phyloP scores from a whole-genome alignment of 1,140 invertebrate species.

The Bombus sibiricus region DNA sequence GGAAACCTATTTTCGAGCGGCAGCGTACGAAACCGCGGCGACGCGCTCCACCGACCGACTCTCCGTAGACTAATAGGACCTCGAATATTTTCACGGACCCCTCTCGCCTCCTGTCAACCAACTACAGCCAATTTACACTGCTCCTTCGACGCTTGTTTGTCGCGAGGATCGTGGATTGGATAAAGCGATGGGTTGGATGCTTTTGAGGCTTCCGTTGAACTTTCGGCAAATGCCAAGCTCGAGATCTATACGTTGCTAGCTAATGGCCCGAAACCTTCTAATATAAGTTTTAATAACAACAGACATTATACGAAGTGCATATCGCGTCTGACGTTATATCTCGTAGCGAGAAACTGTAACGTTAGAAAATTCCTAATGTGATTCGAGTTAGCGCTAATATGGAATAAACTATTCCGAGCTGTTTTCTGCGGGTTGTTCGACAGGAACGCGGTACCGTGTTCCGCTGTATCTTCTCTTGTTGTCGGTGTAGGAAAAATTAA shows the following conservation, averaged over 20 bases:
- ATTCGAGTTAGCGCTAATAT: too few relatives aligned
- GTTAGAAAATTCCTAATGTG: too few relatives aligned
- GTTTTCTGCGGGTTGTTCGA: too few relatives aligned
- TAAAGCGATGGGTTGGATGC: too few relatives aligned
- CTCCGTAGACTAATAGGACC: conserved; percentile 21
- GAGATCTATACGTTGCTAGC: neutral
- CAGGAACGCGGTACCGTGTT: too few relatives aligned
- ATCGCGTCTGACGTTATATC: too few relatives aligned
- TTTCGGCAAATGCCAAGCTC: conserved; percentile 58
- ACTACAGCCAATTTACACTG: conserved; percentile 35
- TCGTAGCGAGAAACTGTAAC: too few relatives aligned
- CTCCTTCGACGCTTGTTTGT: neutral
- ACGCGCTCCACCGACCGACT: neutral
- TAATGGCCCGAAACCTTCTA: neutral
- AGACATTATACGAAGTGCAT: neutral
- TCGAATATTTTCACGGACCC: conserved; percentile 28
- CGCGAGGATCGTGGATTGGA: neutral
- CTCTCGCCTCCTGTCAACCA: neutral
- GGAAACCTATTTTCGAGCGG: conserved; percentile 39
- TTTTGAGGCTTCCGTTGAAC: conserved; percentile 34
- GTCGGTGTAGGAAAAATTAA: neutral
- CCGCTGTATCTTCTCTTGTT: too few relatives aligned
- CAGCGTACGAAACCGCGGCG: neutral
- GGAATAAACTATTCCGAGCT: too few relatives aligned
- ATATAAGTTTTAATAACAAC: conserved; percentile 29